Evolutionary conservation across 2,797 vertebrate genomes (phyloP).

Genomic region (Gymnothorax reevesii): DNA sequence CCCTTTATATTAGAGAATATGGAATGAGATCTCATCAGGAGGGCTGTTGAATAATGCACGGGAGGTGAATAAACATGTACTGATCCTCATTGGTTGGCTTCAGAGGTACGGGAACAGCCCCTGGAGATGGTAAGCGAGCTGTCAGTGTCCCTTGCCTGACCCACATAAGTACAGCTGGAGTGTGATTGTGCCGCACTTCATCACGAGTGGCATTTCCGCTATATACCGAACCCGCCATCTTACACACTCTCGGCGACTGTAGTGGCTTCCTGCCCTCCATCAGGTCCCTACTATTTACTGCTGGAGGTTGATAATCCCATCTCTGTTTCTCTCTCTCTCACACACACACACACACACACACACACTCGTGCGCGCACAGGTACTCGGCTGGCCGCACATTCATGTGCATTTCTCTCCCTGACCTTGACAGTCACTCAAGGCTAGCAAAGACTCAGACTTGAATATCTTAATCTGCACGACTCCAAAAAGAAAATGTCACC

Average conservation of each 20-base stretch:
- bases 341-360: neutral
- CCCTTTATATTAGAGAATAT: no score
- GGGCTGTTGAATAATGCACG: neutral
- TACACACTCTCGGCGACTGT: neutral
- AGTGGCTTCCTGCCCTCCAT: neutral
- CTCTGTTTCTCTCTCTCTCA: neutral
- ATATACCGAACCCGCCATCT: neutral
- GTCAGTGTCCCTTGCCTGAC: neutral
- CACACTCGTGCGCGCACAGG: neutral
- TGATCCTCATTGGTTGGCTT: neutral
- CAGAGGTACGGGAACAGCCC: neutral
- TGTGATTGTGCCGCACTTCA: constrained; percentile 2
- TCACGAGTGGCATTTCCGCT: constrained; percentile 3
- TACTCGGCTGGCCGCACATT: neutral
- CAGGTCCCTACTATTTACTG: constrained; percentile 10
- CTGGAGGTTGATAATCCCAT: constrained; percentile 10
- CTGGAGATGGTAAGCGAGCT: neutral
- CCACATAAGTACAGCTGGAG: neutral
- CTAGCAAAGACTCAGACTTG: neutral
- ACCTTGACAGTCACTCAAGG: constrained; percentile 3
- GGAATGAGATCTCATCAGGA: neutral
- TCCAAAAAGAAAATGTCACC: neutral
- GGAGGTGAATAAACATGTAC: neutral
- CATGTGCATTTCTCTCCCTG: neutral
- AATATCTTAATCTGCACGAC: constrained; percentile 1